Base-by-base conservation (phyloP, 2,888 invertebrate species). In the Lithophane semibrunnea region DNA sequence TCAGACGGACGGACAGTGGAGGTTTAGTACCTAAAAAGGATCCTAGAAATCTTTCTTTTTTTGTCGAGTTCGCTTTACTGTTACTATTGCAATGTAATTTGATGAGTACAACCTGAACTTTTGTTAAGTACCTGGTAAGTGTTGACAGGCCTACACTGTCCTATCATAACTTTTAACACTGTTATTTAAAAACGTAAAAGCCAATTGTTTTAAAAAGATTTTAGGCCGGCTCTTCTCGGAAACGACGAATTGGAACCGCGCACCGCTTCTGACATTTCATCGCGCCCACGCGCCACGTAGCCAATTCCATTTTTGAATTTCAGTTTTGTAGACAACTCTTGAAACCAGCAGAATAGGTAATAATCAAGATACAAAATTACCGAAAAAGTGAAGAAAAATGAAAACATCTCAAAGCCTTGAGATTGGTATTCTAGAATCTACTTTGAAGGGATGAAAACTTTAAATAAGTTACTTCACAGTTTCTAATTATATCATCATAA, bases 401-500 rank as follows among this genome's bases (percentile, higher is more conserved):
- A 24, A 24, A 47, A 12, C 8, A 29, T 49, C 21, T 29, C 66
- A 29, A 49, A 21, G 29, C 29, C 9, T 21, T 44, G 69, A 58
- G 44, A 29, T 47, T 10, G 12, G n/a, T n/a, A 44, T 29, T 73
- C 10, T 29, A 60, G 5, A 52, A 52, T 60, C 66, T 66, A 66
- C 12, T 47, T 47, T 64, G 37, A n/a, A 65, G 7, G 24, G 37
- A 63, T 74, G 65, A 37, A 4, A 65, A 65, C 37, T 73, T 66
- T 1, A 52, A 73, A 80, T 24, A 80, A 79, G 60, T 74, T 61
- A 8, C 66, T 61, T 16, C 49, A 42, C 13, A 63, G 75, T 67
- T 82, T 56, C 16, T 67, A 82, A 79, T 82, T 56, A 63, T 63
- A 67, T 52, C 29, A 67, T 66, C 47, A n/a, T 37, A 18, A 37